Base-by-base conservation (phyloP, 1,140 invertebrate genomes). In the Drosophila pseudoobscura region DNA sequence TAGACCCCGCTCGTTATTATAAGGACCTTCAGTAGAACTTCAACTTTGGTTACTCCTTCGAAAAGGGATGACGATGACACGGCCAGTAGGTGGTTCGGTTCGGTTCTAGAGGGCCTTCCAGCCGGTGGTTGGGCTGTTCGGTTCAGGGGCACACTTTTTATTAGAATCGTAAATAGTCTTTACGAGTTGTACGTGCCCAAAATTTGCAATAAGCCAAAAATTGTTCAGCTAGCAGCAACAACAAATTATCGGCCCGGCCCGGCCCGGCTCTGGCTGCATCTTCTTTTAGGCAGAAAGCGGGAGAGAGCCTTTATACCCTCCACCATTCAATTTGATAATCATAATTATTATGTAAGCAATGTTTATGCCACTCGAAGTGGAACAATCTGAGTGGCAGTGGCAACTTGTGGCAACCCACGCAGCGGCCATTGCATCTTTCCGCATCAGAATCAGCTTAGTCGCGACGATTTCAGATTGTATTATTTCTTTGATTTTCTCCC, bases 81-180 rank as follows among this genome's bases (percentile, higher is more conserved):
- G 49, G 56, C 39, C 57, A 44, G 39, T 31, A 49, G 52, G 2
- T 6, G 57, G 31, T 3, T 6, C 7, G 57, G 31, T 3, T 6
- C 7, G 31, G 31, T 22, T 56, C 41, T 11, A 15, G n/a, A 9
- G 11, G 13, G 26, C 4, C 22, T n/a, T 15, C 26, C n/a, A 15
- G 15, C 17, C 41, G 39, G 13, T 17, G 20, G 31, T 24, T 31
- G 46, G 49, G 45, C 47, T 60, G 62, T 6, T 26, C 24, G 24
- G 24, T 26, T 26, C 24, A 26, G 82, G 80, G 72, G 72, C 68
- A 79, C 79, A 87, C 59, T 88, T 88, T 88, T 88, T 88, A 89
- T 88, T 88, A 89, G 78, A 88, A 83, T 88, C 83, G 83, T 88
- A 88, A 88, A 88, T 88, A 88, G 83, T 88, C 83, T 88, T 88